Evolutionary conservation across 2,113 vertebrate species (phyloP), one percentile per base, ranked within the genome.

Genomic region (Gobiocypris rarus): DNA sequence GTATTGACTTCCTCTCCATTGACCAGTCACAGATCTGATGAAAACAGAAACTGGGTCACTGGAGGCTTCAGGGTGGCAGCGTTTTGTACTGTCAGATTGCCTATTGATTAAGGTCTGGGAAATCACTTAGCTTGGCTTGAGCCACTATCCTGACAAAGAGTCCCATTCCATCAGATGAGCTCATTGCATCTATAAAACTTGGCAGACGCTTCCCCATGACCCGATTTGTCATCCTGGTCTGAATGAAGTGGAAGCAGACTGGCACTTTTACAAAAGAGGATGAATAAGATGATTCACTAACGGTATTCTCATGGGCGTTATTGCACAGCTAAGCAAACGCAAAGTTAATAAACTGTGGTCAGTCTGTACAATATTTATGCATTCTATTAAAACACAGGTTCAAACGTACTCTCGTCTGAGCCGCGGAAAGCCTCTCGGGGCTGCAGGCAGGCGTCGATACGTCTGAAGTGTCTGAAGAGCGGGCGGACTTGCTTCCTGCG

Each of bases 371-470:
- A 70, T 71, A 70, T 82, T 54, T 41, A 61, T 63, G 58, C n/a
- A 79, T 43, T 11, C 9, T 79, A 63, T 65, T 24, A 28, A 81
- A 77, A 48, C 7, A 3, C 28, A 61, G 48, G 9, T n/a, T 10
- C 50, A 50, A 74, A 94, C 97, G 90, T 92, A 99, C 97, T 98
- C 91, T 98, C 97, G 38, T 99, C 98, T 0, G 98, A 98, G 81
- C 98, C 97, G 15, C 97, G 96, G 91, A 98, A 98, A 0, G 98
- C 97, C 91, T 98, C 97, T 26, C 97, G 92, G 1, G 97, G 97
- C 93, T 99, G 98, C 89, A 98, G 93, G 82, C 98, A 99, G 85
- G 97, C 97, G 70, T 98, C 97, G 58, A 98, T 98, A 45, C 96
- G 96, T 61, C 97, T 95, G 89, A 98, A 99, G 89, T 99, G 98